Percentiles rank a stretch among this genome's conserved stretches.
Evolutionary conservation across 2,113 vertebrate genomes (phyloP).

Genomic region (Nesoenas mayeri): DNA sequence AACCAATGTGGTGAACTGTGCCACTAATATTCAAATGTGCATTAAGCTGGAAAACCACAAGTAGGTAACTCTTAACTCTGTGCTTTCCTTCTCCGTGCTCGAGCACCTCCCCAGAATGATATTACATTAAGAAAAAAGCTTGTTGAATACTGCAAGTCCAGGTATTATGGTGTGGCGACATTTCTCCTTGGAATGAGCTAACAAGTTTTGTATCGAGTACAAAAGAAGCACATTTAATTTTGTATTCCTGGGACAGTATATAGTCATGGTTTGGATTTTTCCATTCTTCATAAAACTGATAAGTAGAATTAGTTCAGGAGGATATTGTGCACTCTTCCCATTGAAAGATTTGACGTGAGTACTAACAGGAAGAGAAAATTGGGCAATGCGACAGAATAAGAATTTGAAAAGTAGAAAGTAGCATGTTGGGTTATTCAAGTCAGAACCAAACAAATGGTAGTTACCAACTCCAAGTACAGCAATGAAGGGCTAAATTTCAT

Average conservation of each 20-base stretch:
- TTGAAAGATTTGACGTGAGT: not conserved
- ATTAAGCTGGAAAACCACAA: not conserved
- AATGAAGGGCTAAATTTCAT: constrained; percentile 44
- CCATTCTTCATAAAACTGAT: not conserved
- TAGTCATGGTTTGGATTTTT: not conserved
- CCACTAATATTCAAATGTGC: not conserved
- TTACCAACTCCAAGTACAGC: constrained; percentile 24
- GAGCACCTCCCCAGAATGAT: not conserved
- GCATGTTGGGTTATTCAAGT: not conserved
- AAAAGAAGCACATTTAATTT: not conserved
- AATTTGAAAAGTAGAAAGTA: constrained; percentile 49
- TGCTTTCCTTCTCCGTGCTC: not conserved
- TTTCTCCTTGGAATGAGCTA: not conserved
- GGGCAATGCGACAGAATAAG: not conserved
- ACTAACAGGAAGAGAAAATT: not conserved
- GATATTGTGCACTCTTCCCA: not conserved
- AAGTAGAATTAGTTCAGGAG: not conserved
- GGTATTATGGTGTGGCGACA: accelerated
- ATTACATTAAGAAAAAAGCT: not conserved
- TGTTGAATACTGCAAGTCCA: not conserved
- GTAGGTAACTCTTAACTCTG: not conserved
- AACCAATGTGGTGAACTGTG: not conserved
- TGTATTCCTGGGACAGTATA: not conserved
- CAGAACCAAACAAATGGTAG: constrained; percentile 10
- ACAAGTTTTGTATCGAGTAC: not conserved